A percentile compares a stretch with the other conserved stretches of the same genome.
These are phyloP conservation scores for Leptestheria dahalacensis DNA, from an alignment of 1,140 invertebrate species.

Conservation along the genomic window DNA sequence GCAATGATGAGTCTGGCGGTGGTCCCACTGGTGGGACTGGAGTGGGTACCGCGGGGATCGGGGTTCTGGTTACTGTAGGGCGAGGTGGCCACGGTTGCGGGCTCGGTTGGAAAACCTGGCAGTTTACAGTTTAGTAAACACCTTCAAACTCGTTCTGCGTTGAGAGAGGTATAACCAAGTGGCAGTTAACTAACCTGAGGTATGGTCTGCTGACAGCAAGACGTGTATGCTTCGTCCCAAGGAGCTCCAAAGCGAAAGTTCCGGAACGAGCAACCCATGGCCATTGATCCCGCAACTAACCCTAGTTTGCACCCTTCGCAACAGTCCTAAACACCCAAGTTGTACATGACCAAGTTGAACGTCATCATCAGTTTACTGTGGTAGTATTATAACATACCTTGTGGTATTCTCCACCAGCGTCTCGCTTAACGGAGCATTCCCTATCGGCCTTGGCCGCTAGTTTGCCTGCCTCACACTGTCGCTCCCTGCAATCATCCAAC, in stretches of 20 bases:
- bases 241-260: slow-evolving; percentile 34
- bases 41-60: slow-evolving; percentile 14
- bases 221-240: slow-evolving; percentile 36
- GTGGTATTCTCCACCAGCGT: slow-evolving; percentile 27
- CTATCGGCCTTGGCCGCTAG: slow-evolving; percentile 30
- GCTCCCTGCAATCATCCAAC: slow-evolving; percentile 18
- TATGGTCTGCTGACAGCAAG: slow-evolving; percentile 34
- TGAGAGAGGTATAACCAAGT: neutral
- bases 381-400: slow-evolving; percentile 18
- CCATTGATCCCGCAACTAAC: slow-evolving; percentile 30
- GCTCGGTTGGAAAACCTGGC: slow-evolving; percentile 1
- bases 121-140: neutral
- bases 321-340: slow-evolving; percentile 33
- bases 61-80: slow-evolving; percentile 6
- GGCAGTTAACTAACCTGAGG: slow-evolving; percentile 4
- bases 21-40: neutral
- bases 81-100: no score
- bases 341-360: no score
- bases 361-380: neutral
- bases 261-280: slow-evolving; percentile 32
- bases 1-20: neutral
- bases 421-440: slow-evolving; percentile 25
- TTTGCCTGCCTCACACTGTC: slow-evolving; percentile 33
- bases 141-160: neutral
- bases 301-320: slow-evolving; percentile 40